Evolutionary conservation across 23 tunicate genomes (phyloP), one percentile per base, ranked within the genome.

Genomic region (Ciona savignyi): DNA sequence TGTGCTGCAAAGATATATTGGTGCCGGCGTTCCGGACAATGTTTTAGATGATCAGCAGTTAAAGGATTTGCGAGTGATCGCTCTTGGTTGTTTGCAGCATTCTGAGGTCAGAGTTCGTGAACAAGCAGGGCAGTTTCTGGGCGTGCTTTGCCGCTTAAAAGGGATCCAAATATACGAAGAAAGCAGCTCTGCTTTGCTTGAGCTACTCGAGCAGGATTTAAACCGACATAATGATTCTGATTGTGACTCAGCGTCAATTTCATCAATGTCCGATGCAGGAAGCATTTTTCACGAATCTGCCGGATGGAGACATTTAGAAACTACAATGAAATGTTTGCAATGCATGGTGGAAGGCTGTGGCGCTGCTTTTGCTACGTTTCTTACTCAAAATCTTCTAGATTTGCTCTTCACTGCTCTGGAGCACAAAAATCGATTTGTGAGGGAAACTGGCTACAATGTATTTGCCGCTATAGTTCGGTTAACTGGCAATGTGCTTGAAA

Each of bases 281-380:
- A 70, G 81, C 23, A 82, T 93, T 6, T 87, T 89, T 63, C 98
- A 93, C 71, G 86, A 93, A 62, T 82, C 96, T 6, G 95, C 95
- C 22, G 98, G 98, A 1, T 93, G 98, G 98, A 81, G 98, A 62
- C 85, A 89, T 77, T 62, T 93, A 63, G 98, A 93, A 70, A 93
- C 98, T 21, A 86, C 84, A 26, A 93, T 93, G 94, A 93, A 86
- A 64, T 86, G 94, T 51, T 70, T 93, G 33, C 84, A 83, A 33
- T 63, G 28, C 60, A 81, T 93, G 81, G 81, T 93, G 31, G 95
- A 86, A 49, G 85, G 85, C 2, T 81, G 97, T 84, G 96, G 96
- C 26, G 79, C 74, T 30, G 48, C 32, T 35, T 90, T 90, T 61
- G 79, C 83, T 68, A 68, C 77, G 2, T 77, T 65, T 66, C 73